These are phyloP conservation scores for Lepidonotus clava DNA, from an alignment of 2,888 invertebrate species.

Conservation along the genomic window DNA sequence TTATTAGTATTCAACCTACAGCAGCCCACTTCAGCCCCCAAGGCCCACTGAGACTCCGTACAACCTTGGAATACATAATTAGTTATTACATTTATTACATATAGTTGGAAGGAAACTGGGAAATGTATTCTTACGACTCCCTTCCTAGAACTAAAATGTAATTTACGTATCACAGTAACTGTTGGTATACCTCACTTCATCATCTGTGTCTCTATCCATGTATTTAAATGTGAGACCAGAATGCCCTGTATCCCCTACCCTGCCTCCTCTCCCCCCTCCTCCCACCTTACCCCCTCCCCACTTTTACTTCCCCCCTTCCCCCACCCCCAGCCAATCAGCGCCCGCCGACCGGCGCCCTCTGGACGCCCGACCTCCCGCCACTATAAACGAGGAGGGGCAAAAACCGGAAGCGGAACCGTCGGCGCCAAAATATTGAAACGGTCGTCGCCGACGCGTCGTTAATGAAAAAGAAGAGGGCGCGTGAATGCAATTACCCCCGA, in stretches of 20 bases:
- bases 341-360: background rate
- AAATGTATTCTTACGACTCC: too few relatives aligned
- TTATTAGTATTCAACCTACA: too few relatives aligned
- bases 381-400: background rate
- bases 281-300: background rate
- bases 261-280: background rate
- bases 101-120: too few relatives aligned
- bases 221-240: too few relatives aligned
- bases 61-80: too few relatives aligned
- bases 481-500: constrained; percentile 39
- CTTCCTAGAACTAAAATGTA: too few relatives aligned
- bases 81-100: too few relatives aligned
- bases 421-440: constrained; percentile 47
- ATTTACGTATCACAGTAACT: too few relatives aligned
- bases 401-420: background rate
- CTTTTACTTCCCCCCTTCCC: background rate
- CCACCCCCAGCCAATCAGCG: background rate
- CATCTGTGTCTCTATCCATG: too few relatives aligned
- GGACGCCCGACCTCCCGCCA: background rate
- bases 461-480: constrained; percentile 47
- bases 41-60: too few relatives aligned
- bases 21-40: too few relatives aligned
- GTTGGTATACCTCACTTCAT: too few relatives aligned
- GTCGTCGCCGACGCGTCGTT: background rate
- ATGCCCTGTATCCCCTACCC: background rate